Evolutionary conservation across 2,888 invertebrate species (phyloP).

Genomic region (Andrena flavipes): DNA sequence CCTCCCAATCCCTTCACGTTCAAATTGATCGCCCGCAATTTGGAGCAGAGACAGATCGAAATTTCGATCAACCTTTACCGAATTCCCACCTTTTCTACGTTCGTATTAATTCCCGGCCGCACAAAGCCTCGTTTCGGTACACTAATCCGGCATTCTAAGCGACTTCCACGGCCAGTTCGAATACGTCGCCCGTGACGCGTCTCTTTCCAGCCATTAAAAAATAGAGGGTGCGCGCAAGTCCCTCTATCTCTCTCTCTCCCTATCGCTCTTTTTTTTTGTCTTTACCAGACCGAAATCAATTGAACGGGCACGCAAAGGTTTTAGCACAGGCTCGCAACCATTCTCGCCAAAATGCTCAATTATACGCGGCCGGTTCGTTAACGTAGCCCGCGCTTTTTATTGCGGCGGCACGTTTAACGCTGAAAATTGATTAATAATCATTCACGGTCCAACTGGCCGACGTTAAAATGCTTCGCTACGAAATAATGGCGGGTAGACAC

Average conservation of each 20-base stretch:
- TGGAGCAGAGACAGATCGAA: too few relatives aligned
- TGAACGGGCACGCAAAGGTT: constrained; percentile 66
- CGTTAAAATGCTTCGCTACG: constrained; percentile 70
- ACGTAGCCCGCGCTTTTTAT: constrained; percentile 74
- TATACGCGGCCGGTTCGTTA: constrained; percentile 75
- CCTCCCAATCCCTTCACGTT: too few relatives aligned
- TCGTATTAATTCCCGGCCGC: neutral
- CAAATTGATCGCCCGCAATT: too few relatives aligned
- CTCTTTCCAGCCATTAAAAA: constrained; percentile 39
- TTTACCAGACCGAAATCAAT: constrained; percentile 61
- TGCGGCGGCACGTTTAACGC: constrained; percentile 71
- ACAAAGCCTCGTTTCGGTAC: neutral
- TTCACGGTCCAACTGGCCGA: constrained; percentile 71
- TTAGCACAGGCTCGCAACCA: constrained; percentile 70
- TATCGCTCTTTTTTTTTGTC: constrained; percentile 25
- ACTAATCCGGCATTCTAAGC: constrained; percentile 20
- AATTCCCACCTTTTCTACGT: neutral
- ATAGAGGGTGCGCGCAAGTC: constrained; percentile 9
- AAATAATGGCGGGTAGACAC: constrained; percentile 57
- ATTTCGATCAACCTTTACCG: neutral
- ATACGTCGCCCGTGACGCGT: neutral
- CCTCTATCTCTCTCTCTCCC: constrained; percentile 2
- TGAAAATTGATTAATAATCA: constrained; percentile 79
- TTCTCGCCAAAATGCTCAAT: constrained; percentile 75
- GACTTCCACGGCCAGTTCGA: neutral